phyloP scores from a whole-genome alignment of 37 sponge, comb jelly and placozoan genomes.

The Dysidea cf. avara region DNA sequence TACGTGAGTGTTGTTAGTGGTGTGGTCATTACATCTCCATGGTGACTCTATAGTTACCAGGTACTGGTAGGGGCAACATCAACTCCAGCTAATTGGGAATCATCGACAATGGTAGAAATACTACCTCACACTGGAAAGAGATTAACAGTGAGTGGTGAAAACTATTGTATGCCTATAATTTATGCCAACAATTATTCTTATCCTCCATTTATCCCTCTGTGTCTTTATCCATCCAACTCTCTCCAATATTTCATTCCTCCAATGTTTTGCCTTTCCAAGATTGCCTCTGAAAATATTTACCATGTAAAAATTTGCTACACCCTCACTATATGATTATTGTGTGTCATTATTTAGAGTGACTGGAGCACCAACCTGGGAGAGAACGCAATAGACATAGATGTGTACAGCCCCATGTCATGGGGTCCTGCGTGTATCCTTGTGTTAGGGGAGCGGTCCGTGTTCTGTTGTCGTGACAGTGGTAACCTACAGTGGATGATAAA shows the following conservation, averaged over 20 bases:
- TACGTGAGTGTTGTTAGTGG: constrained; percentile 19
- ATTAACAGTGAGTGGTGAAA: neutral
- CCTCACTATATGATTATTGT: neutral
- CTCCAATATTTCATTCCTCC: too few relatives aligned
- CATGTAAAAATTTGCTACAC: neutral
- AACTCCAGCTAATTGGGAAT: neutral
- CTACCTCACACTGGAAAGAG: neutral
- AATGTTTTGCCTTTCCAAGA: too few relatives aligned
- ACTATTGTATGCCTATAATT: neutral
- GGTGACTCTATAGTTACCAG: too few relatives aligned
- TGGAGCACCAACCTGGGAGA: constrained; percentile 83
- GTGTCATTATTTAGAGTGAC: constrained; percentile 42
- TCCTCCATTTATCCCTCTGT: too few relatives aligned
- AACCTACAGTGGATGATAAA: constrained; percentile 71
- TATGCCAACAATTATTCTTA: too few relatives aligned
- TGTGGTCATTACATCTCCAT: neutral
- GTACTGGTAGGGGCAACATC: neutral
- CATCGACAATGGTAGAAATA: neutral
- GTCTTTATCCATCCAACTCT: too few relatives aligned
- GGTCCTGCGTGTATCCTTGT: constrained; percentile 44
- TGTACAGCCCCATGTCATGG: neutral
- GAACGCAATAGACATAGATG: constrained; percentile 52
- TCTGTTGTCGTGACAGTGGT: constrained; percentile 70
- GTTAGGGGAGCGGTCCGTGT: constrained; percentile 71
- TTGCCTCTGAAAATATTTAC: too few relatives aligned